Evolutionary conservation across 2,113 vertebrate species (phyloP).

Genomic region (Thymallus thymallus): DNA sequence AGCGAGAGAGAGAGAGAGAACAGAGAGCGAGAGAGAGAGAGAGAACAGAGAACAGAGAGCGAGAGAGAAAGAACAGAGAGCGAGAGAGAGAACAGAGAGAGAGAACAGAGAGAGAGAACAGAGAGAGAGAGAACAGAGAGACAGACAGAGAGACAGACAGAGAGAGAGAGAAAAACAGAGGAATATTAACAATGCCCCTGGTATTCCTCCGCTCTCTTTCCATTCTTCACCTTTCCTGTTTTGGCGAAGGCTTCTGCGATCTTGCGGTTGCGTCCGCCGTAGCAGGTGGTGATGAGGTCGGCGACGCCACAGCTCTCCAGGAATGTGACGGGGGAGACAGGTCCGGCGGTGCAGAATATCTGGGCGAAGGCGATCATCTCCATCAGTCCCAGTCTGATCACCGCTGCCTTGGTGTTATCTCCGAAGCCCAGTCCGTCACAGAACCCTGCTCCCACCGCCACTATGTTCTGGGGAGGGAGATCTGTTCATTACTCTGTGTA

Average conservation of each 20-base stretch:
- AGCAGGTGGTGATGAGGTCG: conserved; percentile 97
- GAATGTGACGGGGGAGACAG: conserved; percentile 83
- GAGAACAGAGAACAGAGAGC: too few species aligned
- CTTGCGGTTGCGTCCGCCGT: conserved; percentile 90
- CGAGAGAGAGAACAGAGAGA: too few species aligned
- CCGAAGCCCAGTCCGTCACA: conserved; percentile 92
- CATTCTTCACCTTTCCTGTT: conserved; percentile 83
- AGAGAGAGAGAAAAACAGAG: not conserved
- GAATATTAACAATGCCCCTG: too few species aligned
- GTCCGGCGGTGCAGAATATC: conserved; percentile 83
- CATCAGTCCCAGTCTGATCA: conserved; percentile 95
- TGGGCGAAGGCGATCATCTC: conserved; percentile 93
- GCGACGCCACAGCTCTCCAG: conserved; percentile 95
- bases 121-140: not conserved
- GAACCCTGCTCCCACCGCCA: conserved; percentile 94
- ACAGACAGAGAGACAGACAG: not conserved
- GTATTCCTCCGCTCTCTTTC: too few species aligned
- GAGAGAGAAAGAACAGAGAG: too few species aligned
- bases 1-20: too few species aligned
- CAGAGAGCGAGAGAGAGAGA: too few species aligned
- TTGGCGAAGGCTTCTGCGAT: conserved; percentile 89
- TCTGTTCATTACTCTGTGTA: not conserved
- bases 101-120: not conserved
- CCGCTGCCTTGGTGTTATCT: conserved; percentile 94
- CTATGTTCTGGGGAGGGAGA: conserved; percentile 80